Percentiles rank a stretch among this genome's conserved stretches.
Evolutionary conservation across 2,113 vertebrate species (phyloP).

Genomic region (Leptodactylus fuscus): DNA sequence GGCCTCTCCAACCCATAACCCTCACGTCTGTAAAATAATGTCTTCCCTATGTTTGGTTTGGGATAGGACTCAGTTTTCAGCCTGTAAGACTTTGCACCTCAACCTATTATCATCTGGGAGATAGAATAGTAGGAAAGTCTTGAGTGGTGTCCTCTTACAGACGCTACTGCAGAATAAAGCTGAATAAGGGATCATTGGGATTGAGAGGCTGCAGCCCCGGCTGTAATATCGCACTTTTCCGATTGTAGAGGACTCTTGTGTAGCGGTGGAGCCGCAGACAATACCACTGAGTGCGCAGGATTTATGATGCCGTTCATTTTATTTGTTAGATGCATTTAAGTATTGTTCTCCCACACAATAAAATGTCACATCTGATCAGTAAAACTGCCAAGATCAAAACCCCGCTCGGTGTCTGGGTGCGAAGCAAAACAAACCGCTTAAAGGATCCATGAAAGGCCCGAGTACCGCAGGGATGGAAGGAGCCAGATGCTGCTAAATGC

Average conservation of each 20-base stretch:
- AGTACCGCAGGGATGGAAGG: neutral
- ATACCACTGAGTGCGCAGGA: neutral
- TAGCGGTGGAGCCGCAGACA: neutral
- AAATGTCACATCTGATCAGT: conserved; percentile 45
- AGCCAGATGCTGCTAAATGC: neutral
- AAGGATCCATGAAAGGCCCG: neutral
- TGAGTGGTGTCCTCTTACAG: neutral
- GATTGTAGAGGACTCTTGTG: neutral
- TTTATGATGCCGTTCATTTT: conserved; percentile 22
- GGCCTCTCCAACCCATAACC: no score
- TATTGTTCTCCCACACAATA: conserved; percentile 30
- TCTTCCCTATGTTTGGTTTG: no score
- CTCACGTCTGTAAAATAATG: no score
- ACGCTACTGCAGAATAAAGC: neutral
- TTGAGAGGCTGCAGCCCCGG: neutral
- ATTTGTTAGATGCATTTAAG: conserved; percentile 44
- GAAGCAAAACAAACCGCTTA: conserved; percentile 14
- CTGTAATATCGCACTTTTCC: neutral
- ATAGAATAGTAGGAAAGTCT: neutral
- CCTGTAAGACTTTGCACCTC: no score
- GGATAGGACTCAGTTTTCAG: no score
- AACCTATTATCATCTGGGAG: neutral
- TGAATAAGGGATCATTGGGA: neutral
- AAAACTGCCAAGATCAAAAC: conserved; percentile 32
- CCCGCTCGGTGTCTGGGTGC: neutral